phyloP scores from a whole-genome alignment of 2,888 invertebrate species.

The Disparrhopalites patrizii region DNA sequence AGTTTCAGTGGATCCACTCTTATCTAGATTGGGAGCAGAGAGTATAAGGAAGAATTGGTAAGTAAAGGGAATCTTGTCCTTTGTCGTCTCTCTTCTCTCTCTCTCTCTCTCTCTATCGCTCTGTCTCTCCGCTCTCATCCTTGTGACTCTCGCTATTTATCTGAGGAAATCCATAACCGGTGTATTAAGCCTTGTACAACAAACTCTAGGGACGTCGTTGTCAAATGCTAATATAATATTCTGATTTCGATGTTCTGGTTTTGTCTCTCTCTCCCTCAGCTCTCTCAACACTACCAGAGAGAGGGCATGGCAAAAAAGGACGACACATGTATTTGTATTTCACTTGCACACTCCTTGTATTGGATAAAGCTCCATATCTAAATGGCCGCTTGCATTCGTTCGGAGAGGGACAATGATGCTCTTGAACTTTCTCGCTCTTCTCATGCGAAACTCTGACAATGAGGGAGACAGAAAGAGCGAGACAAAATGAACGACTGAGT shows the following conservation, averaged over 20 bases:
- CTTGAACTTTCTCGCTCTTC: too few relatives aligned
- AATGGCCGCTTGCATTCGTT: too few relatives aligned
- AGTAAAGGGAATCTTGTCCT: background rate
- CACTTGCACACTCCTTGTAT: background rate
- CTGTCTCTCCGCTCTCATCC: background rate
- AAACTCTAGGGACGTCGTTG: too few relatives aligned
- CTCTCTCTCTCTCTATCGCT: background rate
- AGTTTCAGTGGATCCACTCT: too few relatives aligned
- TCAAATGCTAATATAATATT: too few relatives aligned
- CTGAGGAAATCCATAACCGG: background rate
- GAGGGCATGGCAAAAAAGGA: background rate
- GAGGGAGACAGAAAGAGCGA: background rate
- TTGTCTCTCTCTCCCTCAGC: too few relatives aligned
- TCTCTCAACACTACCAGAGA: too few relatives aligned
- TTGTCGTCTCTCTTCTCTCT: background rate
- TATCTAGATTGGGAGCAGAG: slow-evolving; percentile 4
- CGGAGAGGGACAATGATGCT: too few relatives aligned
- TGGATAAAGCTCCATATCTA: too few relatives aligned
- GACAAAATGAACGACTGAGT: too few relatives aligned
- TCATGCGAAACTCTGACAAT: too few relatives aligned
- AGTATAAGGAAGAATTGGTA: background rate
- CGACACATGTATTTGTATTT: background rate
- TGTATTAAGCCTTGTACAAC: background rate
- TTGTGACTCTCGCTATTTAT: background rate
- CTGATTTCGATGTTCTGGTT: too few relatives aligned